Percentiles rank a stretch among this genome's conserved stretches.
These are phyloP conservation scores for Enteromius viviparus DNA, from an alignment of 2,797 vertebrate genomes.

Conservation along the genomic window DNA sequence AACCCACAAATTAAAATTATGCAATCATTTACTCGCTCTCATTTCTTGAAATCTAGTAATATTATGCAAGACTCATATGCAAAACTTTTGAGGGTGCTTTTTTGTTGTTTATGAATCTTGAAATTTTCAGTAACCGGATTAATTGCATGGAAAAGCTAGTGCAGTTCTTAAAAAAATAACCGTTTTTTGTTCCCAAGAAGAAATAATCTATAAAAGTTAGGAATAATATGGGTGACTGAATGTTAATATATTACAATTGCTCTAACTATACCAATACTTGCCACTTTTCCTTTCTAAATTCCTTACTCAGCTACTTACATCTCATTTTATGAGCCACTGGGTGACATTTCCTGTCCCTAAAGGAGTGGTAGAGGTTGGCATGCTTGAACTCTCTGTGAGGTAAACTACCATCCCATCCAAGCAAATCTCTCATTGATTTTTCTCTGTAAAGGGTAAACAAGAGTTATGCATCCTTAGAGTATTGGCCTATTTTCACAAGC, in stretches of 20 bases:
- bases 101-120: background rate
- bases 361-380: slow-evolving; percentile 15
- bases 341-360: background rate
- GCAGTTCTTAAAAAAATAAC: background rate
- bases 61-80: background rate
- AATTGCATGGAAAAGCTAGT: background rate
- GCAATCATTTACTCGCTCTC: background rate
- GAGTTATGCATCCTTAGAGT: slow-evolving; percentile 33
- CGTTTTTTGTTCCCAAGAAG: background rate
- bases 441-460: background rate
- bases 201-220: background rate
- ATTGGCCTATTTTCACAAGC: slow-evolving; percentile 22
- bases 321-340: background rate
- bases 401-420: slow-evolving; percentile 31
- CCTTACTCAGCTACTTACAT: background rate
- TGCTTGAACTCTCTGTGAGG: slow-evolving; percentile 34
- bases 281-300: background rate
- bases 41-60: background rate
- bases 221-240: background rate
- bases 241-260: background rate
- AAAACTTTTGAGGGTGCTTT: background rate
- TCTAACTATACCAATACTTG: background rate
- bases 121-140: background rate
- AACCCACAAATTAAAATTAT: background rate
- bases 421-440: slow-evolving; percentile 7